A percentile compares a stretch with the other conserved stretches of the same genome.
Conservation (phyloP, 2,113 vertebrate species). For the human (Homo sapiens) region GRCh38 chr2:218587501-218588000, state of each 20-base stretch:
- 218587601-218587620: slow-evolving; percentile 98
- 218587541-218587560: slow-evolving; percentile 47
- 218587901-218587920: not conserved
- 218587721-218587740: not conserved
- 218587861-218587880: not conserved
- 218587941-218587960: not conserved
- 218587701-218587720: slow-evolving; percentile 41
- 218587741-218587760: not conserved
- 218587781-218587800: not conserved
- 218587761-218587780: not conserved
- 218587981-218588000: not conserved
- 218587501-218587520: not conserved
- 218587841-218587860: not conserved
- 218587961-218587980: too few relatives aligned
- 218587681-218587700: slow-evolving; percentile 98
- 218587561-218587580: slow-evolving; percentile 67
- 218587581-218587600: slow-evolving; percentile 97
- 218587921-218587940: not conserved
- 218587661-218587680: slow-evolving; percentile 99
- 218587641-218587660: slow-evolving; percentile 98
- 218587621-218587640: slow-evolving; percentile 98
- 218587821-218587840: not conserved
- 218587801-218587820: slow-evolving; percentile 19
- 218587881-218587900: slow-evolving; percentile 4
- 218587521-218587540: slow-evolving; percentile 32